Evolutionary conservation across 2,113 vertebrate species (phyloP).

Genomic region (Mesocricetus auratus): DNA sequence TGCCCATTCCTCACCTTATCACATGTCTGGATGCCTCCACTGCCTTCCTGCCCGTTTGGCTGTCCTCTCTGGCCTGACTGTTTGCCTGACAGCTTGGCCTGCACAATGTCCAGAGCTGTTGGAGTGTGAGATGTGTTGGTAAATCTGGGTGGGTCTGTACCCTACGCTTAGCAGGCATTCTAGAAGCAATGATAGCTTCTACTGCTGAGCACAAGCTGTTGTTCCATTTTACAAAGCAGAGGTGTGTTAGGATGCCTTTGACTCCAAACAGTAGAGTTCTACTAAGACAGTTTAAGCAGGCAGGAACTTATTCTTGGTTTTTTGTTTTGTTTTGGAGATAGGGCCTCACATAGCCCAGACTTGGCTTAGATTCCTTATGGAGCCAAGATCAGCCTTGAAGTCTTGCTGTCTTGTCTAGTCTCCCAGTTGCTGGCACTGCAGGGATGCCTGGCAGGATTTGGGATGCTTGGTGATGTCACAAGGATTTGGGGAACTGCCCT

Average conservation of each 20-base stretch:
- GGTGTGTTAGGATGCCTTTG: neutral
- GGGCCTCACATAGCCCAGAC: neutral
- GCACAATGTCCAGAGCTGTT: neutral
- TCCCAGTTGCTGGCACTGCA: neutral
- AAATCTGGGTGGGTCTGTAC: neutral
- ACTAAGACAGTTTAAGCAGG: neutral
- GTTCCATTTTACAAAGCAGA: neutral
- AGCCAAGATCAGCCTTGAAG: neutral
- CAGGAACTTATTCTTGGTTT: neutral
- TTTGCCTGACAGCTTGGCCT: too few species aligned
- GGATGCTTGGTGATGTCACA: neutral
- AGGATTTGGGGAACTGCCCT: neutral
- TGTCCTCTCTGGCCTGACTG: neutral
- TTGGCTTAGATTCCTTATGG: neutral
- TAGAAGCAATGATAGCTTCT: neutral
- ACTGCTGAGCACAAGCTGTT: neutral
- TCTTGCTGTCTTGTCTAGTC: neutral
- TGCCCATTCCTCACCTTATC: accelerated
- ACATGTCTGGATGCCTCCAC: neutral
- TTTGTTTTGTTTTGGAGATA: neutral
- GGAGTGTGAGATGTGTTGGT: neutral
- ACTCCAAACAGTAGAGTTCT: neutral
- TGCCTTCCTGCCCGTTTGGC: neutral
- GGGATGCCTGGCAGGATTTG: neutral
- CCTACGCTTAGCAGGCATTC: neutral